Percentiles rank a stretch among this genome's conserved stretches.
Conservation (phyloP, 2,113 vertebrate genomes). For the Syrmaticus mikado region DNA sequence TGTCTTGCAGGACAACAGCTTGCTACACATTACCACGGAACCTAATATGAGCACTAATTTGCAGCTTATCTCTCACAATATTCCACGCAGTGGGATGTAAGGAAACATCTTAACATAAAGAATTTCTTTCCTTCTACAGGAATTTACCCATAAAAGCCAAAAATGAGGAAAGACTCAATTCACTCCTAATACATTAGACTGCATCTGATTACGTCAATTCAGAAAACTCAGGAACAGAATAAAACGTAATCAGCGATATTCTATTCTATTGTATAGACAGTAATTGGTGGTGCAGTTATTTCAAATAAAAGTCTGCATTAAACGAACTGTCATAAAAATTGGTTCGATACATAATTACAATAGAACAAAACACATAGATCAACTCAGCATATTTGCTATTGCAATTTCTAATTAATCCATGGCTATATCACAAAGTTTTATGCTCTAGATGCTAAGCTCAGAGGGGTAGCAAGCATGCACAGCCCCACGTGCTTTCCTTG, state of each 20-base stretch:
- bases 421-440: not conserved
- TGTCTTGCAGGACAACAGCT: not conserved
- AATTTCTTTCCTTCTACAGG: not conserved
- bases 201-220: not conserved
- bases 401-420: not conserved
- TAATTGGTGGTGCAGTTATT: not conserved
- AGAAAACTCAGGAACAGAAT: not conserved
- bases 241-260: not conserved
- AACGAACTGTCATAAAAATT: not conserved
- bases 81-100: fast-evolving
- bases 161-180: not conserved
- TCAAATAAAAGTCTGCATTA: not conserved
- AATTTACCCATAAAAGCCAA: not conserved
- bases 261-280: not conserved
- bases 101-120: not conserved
- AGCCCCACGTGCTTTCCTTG: not conserved
- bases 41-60: not conserved
- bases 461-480: not conserved
- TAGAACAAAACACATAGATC: not conserved
- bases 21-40: not conserved
- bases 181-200: not conserved
- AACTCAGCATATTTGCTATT: not conserved
- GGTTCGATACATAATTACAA: not conserved
- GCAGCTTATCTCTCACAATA: not conserved
- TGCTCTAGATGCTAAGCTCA: not conserved